Evolutionary conservation across 2,797 vertebrate species (phyloP).

Genomic region (Halcyon smyrnensis): DNA sequence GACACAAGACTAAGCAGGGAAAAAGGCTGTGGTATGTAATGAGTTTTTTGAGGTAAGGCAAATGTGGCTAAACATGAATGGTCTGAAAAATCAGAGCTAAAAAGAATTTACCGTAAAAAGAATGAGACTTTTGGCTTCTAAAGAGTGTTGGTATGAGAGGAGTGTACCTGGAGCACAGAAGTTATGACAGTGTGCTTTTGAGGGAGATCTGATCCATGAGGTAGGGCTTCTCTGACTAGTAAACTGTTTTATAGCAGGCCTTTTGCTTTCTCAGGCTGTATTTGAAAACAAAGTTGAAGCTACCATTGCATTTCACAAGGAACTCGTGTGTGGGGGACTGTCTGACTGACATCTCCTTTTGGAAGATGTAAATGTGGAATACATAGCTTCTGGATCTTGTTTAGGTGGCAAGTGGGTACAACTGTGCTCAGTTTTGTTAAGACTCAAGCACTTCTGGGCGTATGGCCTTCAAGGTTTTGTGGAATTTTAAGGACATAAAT

Average conservation of each 20-base stretch:
- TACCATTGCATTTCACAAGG: neutral
- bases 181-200: neutral
- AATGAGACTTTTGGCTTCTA: neutral
- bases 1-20: accelerated
- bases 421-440: neutral
- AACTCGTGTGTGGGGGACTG: neutral
- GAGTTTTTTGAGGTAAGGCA: neutral
- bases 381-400: neutral
- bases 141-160: neutral
- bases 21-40: neutral
- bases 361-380: neutral
- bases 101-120: neutral
- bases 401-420: neutral
- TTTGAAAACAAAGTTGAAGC: neutral
- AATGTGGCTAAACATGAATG: neutral
- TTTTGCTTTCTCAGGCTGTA: neutral
- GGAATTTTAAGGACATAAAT: neutral
- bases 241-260: neutral
- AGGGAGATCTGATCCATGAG: neutral
- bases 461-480: neutral
- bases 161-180: neutral
- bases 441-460: neutral
- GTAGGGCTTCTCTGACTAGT: neutral
- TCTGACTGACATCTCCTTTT: neutral
- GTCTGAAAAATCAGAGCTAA: neutral